These are phyloP conservation scores for Sylvia borin DNA, from an alignment of 2,797 vertebrate genomes.

Conservation along the genomic window DNA sequence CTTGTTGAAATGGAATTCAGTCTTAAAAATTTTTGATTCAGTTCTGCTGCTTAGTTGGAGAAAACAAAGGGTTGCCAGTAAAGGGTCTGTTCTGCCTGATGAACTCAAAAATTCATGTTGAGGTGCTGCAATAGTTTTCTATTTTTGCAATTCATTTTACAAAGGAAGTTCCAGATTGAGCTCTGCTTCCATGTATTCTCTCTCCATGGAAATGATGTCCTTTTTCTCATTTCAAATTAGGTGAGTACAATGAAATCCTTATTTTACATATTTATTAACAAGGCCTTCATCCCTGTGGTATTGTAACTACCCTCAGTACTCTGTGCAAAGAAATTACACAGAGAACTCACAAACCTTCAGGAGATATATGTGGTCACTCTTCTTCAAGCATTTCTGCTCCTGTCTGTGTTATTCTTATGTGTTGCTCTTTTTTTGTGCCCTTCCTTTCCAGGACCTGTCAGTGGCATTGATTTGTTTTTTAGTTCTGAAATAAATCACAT, in stretches of 20 bases:
- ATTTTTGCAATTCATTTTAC: constrained; percentile 15
- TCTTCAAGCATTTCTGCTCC: neutral
- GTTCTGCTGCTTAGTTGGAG: neutral
- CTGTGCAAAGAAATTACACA: constrained; percentile 19
- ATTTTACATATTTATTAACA: constrained; percentile 80
- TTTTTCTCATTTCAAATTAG: constrained; percentile 75
- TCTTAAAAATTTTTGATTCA: neutral
- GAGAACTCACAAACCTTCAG: constrained; percentile 4
- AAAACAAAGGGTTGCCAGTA: neutral
- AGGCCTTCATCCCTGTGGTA: constrained; percentile 67
- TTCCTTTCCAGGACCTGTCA: neutral
- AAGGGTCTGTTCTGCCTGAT: neutral
- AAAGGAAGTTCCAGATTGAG: constrained; percentile 39
- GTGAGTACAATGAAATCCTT: constrained; percentile 66
- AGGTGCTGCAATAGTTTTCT: neutral
- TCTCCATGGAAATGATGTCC: constrained; percentile 67
- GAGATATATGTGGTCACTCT: neutral
- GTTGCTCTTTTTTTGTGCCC: neutral
- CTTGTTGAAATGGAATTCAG: neutral
- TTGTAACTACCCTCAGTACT: constrained; percentile 69
- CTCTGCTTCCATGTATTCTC: constrained; percentile 54
- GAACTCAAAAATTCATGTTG: neutral
- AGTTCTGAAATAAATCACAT: neutral
- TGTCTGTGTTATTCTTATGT: neutral
- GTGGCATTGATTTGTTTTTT: neutral